Percentiles rank a stretch among this genome's conserved stretches.
Conservation (phyloP, 1,140 invertebrate genomes). For the Planococcus citri region DNA sequence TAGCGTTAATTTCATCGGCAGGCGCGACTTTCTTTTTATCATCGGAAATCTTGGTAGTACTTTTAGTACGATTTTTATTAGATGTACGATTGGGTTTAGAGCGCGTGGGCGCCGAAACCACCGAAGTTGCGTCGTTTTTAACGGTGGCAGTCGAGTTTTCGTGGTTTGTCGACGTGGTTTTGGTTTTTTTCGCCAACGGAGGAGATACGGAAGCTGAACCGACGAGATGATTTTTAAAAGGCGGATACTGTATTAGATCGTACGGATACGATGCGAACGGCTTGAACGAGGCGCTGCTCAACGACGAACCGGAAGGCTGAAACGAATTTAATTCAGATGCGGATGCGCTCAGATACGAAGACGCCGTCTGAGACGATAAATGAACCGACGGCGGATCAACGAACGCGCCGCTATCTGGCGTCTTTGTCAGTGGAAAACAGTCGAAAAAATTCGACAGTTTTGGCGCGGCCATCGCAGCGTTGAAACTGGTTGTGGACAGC, state of each 20-base stretch:
- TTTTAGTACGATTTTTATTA: background rate
- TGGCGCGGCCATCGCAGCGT: background rate
- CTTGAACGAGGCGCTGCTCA: background rate
- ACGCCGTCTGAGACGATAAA: background rate
- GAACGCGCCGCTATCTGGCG: background rate
- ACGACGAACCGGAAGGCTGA: background rate
- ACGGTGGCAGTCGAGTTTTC: no score
- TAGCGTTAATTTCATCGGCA: background rate
- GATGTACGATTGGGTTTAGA: background rate
- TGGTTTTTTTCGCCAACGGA: background rate
- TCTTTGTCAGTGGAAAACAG: background rate
- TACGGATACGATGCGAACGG: slow-evolving; percentile 1
- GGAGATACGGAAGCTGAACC: background rate
- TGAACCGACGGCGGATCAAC: background rate
- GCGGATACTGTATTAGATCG: slow-evolving; percentile 9
- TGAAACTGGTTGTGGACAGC: background rate
- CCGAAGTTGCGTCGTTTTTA: background rate
- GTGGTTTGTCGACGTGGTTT: background rate
- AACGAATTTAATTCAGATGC: background rate
- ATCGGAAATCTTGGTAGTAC: background rate
- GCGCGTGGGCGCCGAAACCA: background rate
- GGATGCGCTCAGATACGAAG: background rate
- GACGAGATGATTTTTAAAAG: slow-evolving; percentile 8
- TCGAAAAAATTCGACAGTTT: slow-evolving; percentile 10
- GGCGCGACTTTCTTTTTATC: background rate